phyloP scores from a whole-genome alignment of 2,797 vertebrate genomes.

The Pipistrellus nathusii region DNA sequence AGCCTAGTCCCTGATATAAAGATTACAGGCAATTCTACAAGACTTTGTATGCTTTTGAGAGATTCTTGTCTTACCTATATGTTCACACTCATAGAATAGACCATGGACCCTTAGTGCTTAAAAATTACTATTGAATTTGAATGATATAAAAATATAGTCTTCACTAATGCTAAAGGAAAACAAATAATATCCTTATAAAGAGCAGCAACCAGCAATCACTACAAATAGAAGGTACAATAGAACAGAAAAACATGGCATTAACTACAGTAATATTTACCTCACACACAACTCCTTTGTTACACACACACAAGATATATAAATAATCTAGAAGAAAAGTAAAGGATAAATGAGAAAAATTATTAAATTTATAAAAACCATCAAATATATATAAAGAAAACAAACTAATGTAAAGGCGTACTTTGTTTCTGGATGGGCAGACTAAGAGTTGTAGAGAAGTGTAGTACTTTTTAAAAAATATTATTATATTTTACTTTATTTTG shows the following conservation, averaged over 20 bases:
- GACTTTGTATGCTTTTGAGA: neutral
- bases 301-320: neutral
- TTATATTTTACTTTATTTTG: neutral
- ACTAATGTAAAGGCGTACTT: neutral
- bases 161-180: neutral
- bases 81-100: neutral
- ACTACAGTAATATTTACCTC: neutral
- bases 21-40: neutral
- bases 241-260: neutral
- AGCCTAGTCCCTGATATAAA: neutral
- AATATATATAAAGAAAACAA: neutral
- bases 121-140: conserved; percentile 19
- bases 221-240: neutral
- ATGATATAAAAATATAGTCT: neutral
- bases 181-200: neutral
- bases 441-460: neutral
- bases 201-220: neutral
- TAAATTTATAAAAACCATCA: neutral
- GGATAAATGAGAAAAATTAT: neutral
- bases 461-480: neutral
- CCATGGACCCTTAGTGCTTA: neutral
- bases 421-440: conserved; percentile 35
- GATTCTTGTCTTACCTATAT: neutral
- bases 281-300: neutral
- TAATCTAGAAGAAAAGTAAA: neutral